A percentile compares a stretch with the other conserved stretches of the same genome.
phyloP scores from a whole-genome alignment of 2,113 vertebrate species.

The Origma solitaria region DNA sequence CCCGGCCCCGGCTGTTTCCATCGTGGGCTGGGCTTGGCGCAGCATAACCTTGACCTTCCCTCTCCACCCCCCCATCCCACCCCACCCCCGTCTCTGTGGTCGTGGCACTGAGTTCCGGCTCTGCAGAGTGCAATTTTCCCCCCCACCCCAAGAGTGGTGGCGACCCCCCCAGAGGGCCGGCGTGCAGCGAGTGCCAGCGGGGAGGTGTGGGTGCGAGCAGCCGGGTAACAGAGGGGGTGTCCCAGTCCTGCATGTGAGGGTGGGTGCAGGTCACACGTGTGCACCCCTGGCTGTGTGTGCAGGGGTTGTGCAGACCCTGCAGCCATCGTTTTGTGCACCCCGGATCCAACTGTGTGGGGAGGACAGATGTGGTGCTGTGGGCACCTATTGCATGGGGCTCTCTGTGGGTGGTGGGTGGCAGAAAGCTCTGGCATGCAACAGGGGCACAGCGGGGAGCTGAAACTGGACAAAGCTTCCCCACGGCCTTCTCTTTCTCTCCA shows the following conservation, averaged over 20 bases:
- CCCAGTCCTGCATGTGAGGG: rapidly evolving
- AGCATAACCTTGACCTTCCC: background rate
- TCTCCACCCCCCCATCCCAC: background rate
- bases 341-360: rapidly evolving
- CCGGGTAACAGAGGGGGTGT: background rate
- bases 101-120: background rate
- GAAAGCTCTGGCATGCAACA: background rate
- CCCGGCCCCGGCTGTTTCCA: background rate
- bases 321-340: rapidly evolving
- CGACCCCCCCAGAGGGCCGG: background rate
- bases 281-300: rapidly evolving
- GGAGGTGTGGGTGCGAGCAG: background rate
- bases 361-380: background rate
- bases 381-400: too few relatives aligned
- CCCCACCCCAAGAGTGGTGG: too few relatives aligned
- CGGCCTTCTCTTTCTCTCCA: background rate
- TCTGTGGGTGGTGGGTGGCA: background rate
- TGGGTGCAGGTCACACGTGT: background rate
- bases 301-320: background rate
- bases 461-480: background rate
- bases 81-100: background rate
- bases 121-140: background rate
- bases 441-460: background rate
- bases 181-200: background rate
- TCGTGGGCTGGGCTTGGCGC: background rate